Evolutionary conservation across 2,113 vertebrate species (phyloP), one percentile per base, ranked within the genome.

Genomic region (Ornithorhynchus anatinus): DNA sequence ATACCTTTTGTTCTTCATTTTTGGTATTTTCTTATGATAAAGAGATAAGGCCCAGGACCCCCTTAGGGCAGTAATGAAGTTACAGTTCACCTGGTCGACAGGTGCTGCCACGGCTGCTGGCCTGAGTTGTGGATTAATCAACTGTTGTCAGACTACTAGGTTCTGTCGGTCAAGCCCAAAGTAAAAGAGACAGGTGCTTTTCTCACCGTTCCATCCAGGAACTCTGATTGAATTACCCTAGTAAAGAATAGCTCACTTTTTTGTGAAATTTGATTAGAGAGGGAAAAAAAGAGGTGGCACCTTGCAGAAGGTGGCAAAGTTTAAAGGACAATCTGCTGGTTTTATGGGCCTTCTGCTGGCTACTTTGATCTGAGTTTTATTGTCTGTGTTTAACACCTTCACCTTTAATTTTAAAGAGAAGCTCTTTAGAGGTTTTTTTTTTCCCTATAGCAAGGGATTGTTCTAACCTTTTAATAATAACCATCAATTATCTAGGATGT

Each of bases 321-420:
- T 72, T 71, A 86, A 80, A 75, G 79, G 64, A 82, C 82, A 86
- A 57, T 48, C 63, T 66, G 36, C 29, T 83, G 56, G 72, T 80
- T 78, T 75, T 37, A 3, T 7, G 22, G 47, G 38, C 80, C 66
- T 84, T 79, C 81, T 79, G 65, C 69, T 85, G 68, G 69, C 69
- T 80, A 69, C 89, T 90, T 89, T 86, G 74, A 91, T 88, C 75
- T 75, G 69, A 83, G 62, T 74, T 74, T 69, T 68, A 83, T 89
- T 89, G 62, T 82, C 72, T 54, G 52, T 11, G n/a, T 60, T 81
- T 73, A 79, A 82, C 80, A 83, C 47, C 84, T 84, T 77, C 44
- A 79, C 64, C 78, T 85, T 82, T 73, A 66, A 79, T 82, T 85
- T 76, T 50, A 69, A 61, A 78, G 35, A 43, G 60, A 27, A 38